phyloP scores from a whole-genome alignment of 1,140 invertebrate species.

The Condylostylus longicornis region DNA sequence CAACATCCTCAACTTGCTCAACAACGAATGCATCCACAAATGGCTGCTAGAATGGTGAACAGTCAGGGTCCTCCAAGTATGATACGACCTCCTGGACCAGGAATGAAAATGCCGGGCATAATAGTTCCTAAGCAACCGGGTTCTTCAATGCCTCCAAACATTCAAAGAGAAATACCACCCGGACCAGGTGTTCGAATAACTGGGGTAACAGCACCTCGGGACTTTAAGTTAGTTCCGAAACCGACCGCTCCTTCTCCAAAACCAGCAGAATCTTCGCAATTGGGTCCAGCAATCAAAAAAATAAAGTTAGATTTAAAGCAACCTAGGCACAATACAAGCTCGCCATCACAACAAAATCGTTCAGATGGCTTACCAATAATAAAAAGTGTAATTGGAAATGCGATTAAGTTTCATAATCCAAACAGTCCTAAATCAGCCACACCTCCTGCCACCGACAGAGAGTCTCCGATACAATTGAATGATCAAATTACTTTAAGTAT shows the following conservation, averaged over 20 bases:
- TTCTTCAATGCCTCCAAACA: conserved; percentile 36
- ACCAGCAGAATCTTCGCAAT: conserved; percentile 13
- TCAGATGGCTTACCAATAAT: conserved; percentile 55
- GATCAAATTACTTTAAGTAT: conserved; percentile 45
- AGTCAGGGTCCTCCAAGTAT: too few relatives aligned
- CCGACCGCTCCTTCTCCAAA: too few relatives aligned
- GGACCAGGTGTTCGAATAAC: conserved; percentile 47
- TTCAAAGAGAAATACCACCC: conserved; percentile 40
- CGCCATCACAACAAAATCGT: conserved; percentile 55
- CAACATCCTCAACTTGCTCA: too few relatives aligned
- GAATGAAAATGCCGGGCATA: too few relatives aligned
- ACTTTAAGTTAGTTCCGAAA: conserved; percentile 13
- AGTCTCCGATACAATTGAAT: conserved; percentile 31
- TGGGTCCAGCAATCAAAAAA: conserved; percentile 3
- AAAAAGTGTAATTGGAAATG: conserved; percentile 49
- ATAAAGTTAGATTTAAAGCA: neutral
- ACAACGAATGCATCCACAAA: too few relatives aligned
- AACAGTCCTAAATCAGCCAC: conserved; percentile 19
- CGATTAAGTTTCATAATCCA: neutral
- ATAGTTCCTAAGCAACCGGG: conserved; percentile 22
- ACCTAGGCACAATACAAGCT: too few relatives aligned
- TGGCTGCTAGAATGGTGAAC: too few relatives aligned
- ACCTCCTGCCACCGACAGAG: too few relatives aligned
- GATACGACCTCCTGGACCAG: too few relatives aligned
- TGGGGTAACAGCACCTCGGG: conserved; percentile 2